Evolutionary conservation across 2,888 invertebrate species (phyloP).

Genomic region (Steinernema hermaphroditum): DNA sequence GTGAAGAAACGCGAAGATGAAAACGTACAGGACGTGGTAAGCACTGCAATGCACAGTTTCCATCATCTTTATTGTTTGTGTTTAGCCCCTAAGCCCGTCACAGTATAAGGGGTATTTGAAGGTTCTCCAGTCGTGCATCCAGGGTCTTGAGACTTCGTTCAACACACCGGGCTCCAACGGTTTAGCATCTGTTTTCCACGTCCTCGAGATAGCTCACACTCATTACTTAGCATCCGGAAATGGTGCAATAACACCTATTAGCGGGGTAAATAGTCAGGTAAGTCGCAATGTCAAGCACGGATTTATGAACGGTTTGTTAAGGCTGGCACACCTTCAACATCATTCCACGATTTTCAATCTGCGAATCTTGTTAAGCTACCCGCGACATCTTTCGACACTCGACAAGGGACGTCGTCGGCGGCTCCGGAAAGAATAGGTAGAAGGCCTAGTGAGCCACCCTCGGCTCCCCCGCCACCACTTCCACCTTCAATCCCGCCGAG

Average conservation of each 20-base stretch:
- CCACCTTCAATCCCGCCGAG: constrained; percentile 35
- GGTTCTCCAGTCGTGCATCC: constrained; percentile 83
- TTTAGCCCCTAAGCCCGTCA: constrained; percentile 82
- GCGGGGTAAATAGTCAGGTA: constrained; percentile 45
- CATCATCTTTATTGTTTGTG: constrained; percentile 46
- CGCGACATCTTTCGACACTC: constrained; percentile 46
- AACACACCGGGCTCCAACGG: constrained; percentile 83
- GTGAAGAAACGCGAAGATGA: constrained; percentile 87
- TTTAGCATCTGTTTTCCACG: constrained; percentile 89
- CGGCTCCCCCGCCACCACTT: constrained; percentile 22
- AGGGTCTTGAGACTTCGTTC: constrained; percentile 51
- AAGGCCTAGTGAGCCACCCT: constrained; percentile 27
- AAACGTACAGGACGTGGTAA: constrained; percentile 94
- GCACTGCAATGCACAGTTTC: no score
- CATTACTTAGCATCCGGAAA: constrained; percentile 77
- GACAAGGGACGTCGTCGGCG: constrained; percentile 33
- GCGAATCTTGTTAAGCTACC: constrained; percentile 42
- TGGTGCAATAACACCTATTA: constrained; percentile 43
- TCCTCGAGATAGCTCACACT: constrained; percentile 96
- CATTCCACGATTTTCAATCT: constrained; percentile 43
- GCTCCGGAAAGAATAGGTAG: constrained; percentile 6
- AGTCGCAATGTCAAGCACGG: neutral
- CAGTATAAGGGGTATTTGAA: constrained; percentile 96
- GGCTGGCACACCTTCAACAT: constrained; percentile 54
- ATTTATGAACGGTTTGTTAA: constrained; percentile 28